These are phyloP conservation scores for Schizopygopsis malacanthus DNA, from an alignment of 2,797 vertebrate genomes.

Conservation along the genomic window DNA sequence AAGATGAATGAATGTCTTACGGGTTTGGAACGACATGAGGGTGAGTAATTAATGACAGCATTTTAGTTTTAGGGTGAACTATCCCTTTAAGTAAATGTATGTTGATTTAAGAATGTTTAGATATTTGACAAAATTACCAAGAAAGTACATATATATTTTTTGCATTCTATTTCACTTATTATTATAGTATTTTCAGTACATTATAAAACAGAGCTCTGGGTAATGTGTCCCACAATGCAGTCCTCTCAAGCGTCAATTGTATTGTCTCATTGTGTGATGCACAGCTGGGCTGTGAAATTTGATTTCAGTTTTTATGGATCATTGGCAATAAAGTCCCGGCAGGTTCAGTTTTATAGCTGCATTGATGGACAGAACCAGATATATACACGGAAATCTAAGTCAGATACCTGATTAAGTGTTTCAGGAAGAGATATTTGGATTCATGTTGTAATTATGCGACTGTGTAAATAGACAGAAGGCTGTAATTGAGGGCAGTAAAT, in stretches of 20 bases:
- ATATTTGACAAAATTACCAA: background rate
- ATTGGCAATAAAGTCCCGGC: slow-evolving; percentile 13
- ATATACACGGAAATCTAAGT: background rate
- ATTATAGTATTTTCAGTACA: background rate
- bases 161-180: background rate
- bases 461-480: slow-evolving; percentile 27
- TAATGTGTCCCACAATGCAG: slow-evolving; percentile 3
- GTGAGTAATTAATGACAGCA: too few relatives aligned
- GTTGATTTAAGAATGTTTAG: too few relatives aligned
- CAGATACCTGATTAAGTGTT: background rate
- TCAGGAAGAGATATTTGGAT: background rate
- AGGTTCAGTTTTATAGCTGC: slow-evolving; percentile 44
- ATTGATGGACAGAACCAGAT: slow-evolving; percentile 20
- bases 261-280: background rate
- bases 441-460: background rate
- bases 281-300: background rate
- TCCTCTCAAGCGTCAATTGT: background rate
- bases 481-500: slow-evolving; percentile 14
- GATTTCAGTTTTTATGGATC: background rate
- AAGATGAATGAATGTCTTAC: too few relatives aligned
- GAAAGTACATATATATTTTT: background rate
- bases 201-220: background rate
- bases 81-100: too few relatives aligned
- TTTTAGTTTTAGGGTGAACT: too few relatives aligned
- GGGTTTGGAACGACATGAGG: too few relatives aligned